Percentiles rank a stretch among this genome's conserved stretches.
These are phyloP conservation scores for Paedocypris sp. DNA, from an alignment of 2,113 vertebrate species.

Conservation along the genomic window DNA sequence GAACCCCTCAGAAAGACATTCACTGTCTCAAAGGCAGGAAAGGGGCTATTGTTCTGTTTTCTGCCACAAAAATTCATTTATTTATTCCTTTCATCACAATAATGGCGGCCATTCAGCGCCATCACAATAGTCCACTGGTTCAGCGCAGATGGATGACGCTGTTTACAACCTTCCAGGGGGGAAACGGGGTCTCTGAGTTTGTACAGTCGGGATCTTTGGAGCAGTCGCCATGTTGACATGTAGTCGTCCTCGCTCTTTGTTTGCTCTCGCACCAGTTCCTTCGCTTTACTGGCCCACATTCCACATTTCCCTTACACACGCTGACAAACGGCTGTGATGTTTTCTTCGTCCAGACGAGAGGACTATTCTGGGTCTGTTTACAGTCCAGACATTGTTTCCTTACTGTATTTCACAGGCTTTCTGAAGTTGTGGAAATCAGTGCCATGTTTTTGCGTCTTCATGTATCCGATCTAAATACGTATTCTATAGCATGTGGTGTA, in stretches of 20 bases:
- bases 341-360: background rate
- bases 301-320: slow-evolving; percentile 38
- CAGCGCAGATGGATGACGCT: slow-evolving; percentile 47
- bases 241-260: background rate
- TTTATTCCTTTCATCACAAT: slow-evolving; percentile 43
- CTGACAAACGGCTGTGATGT: slow-evolving; percentile 32
- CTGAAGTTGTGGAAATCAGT: too few relatives aligned
- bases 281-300: slow-evolving; percentile 46
- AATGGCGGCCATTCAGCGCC: slow-evolving; percentile 52
- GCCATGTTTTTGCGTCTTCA: too few relatives aligned
- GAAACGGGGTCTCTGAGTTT: slow-evolving; percentile 29
- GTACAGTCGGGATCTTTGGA: slow-evolving; percentile 37
- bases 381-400: background rate
- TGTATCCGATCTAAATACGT: too few relatives aligned
- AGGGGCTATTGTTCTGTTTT: slow-evolving; percentile 42
- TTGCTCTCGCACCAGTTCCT: slow-evolving; percentile 26
- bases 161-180: slow-evolving; percentile 48
- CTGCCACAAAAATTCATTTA: slow-evolving; percentile 48
- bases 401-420: background rate
- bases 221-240: slow-evolving; percentile 44
- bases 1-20: slow-evolving; percentile 21
- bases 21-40: slow-evolving; percentile 40
- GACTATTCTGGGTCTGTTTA: background rate
- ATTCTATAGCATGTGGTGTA: too few relatives aligned
- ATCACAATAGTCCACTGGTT: slow-evolving; percentile 51